A percentile compares a stretch with the other conserved stretches of the same genome.
phyloP scores from a whole-genome alignment of 2,888 invertebrate genomes.

The Laothoe populi region DNA sequence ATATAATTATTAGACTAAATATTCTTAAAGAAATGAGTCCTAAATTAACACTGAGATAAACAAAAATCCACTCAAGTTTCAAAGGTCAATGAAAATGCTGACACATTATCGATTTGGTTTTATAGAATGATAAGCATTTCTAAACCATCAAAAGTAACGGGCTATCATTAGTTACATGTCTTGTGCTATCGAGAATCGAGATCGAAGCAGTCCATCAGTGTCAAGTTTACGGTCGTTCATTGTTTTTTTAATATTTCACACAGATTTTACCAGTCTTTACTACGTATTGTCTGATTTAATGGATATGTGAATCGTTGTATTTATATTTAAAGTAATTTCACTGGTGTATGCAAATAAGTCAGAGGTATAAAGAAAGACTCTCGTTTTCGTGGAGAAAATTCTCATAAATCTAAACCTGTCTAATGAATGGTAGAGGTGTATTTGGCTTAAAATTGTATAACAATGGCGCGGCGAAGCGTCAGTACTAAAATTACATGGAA shows the following conservation, averaged over 20 bases:
- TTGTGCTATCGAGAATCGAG: background rate
- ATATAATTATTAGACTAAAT: too few species aligned
- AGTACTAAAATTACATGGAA: too few species aligned
- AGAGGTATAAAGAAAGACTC: background rate
- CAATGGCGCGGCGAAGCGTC: too few species aligned
- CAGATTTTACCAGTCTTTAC: background rate
- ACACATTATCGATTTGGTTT: too few species aligned
- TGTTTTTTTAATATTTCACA: slow-evolving; percentile 40
- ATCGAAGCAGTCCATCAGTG: slow-evolving; percentile 35
- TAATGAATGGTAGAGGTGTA: background rate
- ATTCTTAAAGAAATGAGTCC: too few species aligned
- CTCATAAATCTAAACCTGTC: background rate
- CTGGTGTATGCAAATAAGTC: background rate
- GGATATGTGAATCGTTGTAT: background rate
- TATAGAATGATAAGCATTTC: background rate
- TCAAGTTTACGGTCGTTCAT: slow-evolving; percentile 62
- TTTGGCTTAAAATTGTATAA: background rate
- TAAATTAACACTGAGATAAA: too few species aligned
- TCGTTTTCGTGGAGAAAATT: background rate
- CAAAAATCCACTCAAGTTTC: too few species aligned
- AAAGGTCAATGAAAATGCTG: too few species aligned
- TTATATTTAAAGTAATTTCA: slow-evolving; percentile 4
- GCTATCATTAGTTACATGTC: background rate
- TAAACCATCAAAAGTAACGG: background rate
- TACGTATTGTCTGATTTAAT: slow-evolving; percentile 8